phyloP scores from a whole-genome alignment of 2,888 invertebrate genomes.

The Caprella mutica region DNA sequence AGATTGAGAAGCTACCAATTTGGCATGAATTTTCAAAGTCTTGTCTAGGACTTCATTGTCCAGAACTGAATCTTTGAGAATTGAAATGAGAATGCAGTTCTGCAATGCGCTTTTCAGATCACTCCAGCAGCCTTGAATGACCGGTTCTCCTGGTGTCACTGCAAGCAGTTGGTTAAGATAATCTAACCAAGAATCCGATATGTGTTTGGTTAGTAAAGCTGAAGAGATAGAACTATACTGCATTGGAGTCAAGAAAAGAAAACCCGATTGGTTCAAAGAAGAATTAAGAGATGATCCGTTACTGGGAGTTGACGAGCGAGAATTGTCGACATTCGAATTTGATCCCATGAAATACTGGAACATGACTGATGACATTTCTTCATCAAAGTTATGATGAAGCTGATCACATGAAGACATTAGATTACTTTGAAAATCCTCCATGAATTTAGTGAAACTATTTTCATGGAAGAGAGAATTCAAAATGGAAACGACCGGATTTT shows the following conservation, averaged over 20 bases:
- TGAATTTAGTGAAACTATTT: neutral
- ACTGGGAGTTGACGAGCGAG: neutral
- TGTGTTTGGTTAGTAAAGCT: slow-evolving; percentile 15
- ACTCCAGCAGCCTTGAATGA: slow-evolving; percentile 28
- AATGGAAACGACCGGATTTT: slow-evolving; percentile 23
- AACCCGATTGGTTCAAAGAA: slow-evolving; percentile 32
- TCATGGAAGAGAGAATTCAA: slow-evolving; percentile 14
- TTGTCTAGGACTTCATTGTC: slow-evolving; percentile 24
- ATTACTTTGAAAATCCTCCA: slow-evolving; percentile 7
- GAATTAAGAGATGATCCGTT: slow-evolving; percentile 31
- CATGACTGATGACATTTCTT: slow-evolving; percentile 28
- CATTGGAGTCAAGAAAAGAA: slow-evolving; percentile 25
- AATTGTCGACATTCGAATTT: slow-evolving; percentile 14
- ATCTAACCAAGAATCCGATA: slow-evolving; percentile 15
- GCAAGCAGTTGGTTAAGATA: slow-evolving; percentile 24
- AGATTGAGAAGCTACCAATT: slow-evolving; percentile 29
- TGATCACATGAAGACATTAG: neutral
- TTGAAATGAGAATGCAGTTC: slow-evolving; percentile 17
- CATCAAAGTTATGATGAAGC: slow-evolving; percentile 20
- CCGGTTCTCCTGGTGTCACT: slow-evolving; percentile 33
- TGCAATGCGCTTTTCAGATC: slow-evolving; percentile 24
- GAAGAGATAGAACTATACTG: slow-evolving; percentile 26
- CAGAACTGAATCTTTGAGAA: neutral
- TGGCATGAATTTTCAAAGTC: slow-evolving; percentile 30
- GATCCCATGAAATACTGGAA: slow-evolving; percentile 15